Evolutionary conservation across 2,113 vertebrate genomes (phyloP), one percentile per base, ranked within the genome.

Genomic region (Esox niger): DNA sequence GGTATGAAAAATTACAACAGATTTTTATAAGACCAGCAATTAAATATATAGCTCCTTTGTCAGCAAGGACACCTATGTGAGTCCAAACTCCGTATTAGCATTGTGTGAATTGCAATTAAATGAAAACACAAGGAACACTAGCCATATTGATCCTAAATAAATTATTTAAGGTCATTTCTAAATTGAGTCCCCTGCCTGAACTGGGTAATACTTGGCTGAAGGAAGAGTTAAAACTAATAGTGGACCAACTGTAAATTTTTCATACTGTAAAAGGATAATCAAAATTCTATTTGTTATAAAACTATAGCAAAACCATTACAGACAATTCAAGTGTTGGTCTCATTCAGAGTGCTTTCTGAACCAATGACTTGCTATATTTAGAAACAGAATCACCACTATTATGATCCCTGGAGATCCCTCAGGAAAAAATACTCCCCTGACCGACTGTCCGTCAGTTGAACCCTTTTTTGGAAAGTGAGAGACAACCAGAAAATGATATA

Each of bases 1-100:
- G 20, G 66, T 23, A 68, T 74, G 21, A 60, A 29, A 26, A 26
- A 70, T 62, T 38, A 49, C 63, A 71, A 67, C 38, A 69, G 23
- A 78, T 62, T 79, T n/a, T 66, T 60, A 20, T 52, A 43, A 10
- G 1, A n/a, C 30, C 17, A 3, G 47, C 20, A 55, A 55, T 46
- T 13, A 66, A 31, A 32, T 66, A 13, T 23, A 49, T 13, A 23
- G 62, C 5, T 26, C 11, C 8, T 31, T n/a, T 52, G 43, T 65
- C 17, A 30, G 27, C 26, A 32, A 59, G 17, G 29, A n/a, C 27
- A 58, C 29, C 20, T 20, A 20, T 20, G 9, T 29, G 5, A 30
- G 15, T 15, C n/a, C 9, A 10, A 43, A 43, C 38, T 4, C 38
- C 17, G 15, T 15, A 43, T 57, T 10, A 23, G 13, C 11, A 10